A percentile compares a stretch with the other conserved stretches of the same genome.
Conservation (phyloP, 2,888 invertebrate species). For the Rotaria sp. region DNA sequence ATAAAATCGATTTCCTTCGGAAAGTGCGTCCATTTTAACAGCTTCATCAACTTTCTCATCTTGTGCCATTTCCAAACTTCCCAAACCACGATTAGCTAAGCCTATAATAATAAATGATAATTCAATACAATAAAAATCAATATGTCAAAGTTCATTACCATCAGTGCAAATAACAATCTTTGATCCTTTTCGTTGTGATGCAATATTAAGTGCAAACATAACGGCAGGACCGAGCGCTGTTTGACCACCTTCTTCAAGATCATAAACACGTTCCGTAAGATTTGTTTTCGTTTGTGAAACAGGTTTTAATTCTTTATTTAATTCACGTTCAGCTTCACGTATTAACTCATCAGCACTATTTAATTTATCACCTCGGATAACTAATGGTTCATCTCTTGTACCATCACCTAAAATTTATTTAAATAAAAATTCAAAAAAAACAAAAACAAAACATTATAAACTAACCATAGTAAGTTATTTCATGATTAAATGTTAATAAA, state of each 20-base stretch:
- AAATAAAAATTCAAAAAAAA: not conserved
- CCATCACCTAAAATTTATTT: not conserved
- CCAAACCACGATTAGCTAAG: conserved; percentile 52
- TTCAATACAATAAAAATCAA: not conserved
- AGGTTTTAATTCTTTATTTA: conserved; percentile 32
- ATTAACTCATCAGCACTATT: conserved; percentile 30
- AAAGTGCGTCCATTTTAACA: conserved; percentile 44
- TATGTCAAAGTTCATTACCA: conserved; percentile 41
- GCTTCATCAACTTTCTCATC: conserved; percentile 42
- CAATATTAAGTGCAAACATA: conserved; percentile 48
- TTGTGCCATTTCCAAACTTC: conserved; percentile 46
- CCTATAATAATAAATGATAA: conserved; percentile 40
- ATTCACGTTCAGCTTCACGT: not conserved
- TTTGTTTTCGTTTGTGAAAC: conserved; percentile 17
- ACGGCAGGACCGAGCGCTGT: conserved; percentile 54
- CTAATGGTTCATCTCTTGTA: not conserved
- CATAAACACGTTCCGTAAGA: conserved; percentile 40
- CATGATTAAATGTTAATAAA: conserved; percentile 50
- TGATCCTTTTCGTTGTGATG: conserved; percentile 50
- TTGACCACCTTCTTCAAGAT: conserved; percentile 51
- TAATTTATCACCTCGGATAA: conserved; percentile 18
- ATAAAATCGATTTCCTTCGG: conserved; percentile 45
- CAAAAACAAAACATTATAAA: not conserved
- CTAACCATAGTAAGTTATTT: conserved; percentile 44
- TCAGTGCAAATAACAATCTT: conserved; percentile 54